A percentile compares a stretch with the other conserved stretches of the same genome.
These are phyloP conservation scores for Allygus modestus DNA, from an alignment of 2,888 invertebrate species.

Conservation along the genomic window DNA sequence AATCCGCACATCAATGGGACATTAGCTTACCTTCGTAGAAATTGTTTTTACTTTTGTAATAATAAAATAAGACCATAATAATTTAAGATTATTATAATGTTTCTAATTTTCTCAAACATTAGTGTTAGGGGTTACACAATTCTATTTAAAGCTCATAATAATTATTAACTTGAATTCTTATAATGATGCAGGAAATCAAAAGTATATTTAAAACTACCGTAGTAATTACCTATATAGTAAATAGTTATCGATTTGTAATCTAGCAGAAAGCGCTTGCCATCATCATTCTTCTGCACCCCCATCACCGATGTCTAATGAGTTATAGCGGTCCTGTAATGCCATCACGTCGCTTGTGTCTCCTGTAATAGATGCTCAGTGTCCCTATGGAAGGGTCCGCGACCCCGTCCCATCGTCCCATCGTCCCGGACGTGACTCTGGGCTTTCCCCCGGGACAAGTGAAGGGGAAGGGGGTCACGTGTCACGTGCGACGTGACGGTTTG, in stretches of 20 bases:
- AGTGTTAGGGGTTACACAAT: no score
- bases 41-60: no score
- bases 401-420: neutral
- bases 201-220: no score
- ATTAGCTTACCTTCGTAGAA: no score
- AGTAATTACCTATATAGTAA: no score
- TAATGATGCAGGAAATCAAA: no score
- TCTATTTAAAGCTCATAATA: no score
- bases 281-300: neutral
- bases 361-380: neutral
- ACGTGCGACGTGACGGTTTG: neutral
- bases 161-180: no score
- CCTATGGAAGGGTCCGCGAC: neutral
- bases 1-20: no score
- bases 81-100: no score
- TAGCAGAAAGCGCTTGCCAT: neutral
- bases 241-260: neutral
- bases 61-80: no score
- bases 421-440: slow-evolving; percentile 17
- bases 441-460: slow-evolving; percentile 9
- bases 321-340: slow-evolving; percentile 5
- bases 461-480: slow-evolving; percentile 2
- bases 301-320: slow-evolving; percentile 1
- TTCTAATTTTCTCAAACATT: no score
- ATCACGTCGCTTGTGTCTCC: neutral